phyloP scores from a whole-genome alignment of 2,113 vertebrate species.

The Otus sunia region DNA sequence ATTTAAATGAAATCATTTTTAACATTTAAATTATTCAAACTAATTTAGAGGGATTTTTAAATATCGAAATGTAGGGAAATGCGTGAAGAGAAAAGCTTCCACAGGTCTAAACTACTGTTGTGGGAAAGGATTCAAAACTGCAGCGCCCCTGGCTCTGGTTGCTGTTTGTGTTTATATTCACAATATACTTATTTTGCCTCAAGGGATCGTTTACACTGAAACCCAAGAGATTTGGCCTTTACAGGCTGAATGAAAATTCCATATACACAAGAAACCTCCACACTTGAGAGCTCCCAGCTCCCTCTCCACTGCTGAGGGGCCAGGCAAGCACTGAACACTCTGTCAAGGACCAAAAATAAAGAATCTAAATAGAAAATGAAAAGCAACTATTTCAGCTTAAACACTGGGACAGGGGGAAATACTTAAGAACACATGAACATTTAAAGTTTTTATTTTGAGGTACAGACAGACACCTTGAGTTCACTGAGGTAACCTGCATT shows the following conservation, averaged over 20 bases:
- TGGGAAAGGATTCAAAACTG: not conserved
- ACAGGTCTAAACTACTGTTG: fast-evolving
- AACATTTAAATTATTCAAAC: not conserved
- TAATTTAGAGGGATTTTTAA: fast-evolving
- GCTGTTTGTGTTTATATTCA: not conserved
- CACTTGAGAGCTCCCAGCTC: fast-evolving
- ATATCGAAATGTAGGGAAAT: not conserved
- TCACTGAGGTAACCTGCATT: not conserved
- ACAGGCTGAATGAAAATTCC: not conserved
- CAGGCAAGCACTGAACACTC: fast-evolving
- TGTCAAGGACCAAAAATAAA: not conserved
- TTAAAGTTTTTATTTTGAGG: not conserved
- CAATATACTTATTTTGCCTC: not conserved
- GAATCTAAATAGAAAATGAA: not conserved
- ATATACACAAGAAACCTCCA: fast-evolving
- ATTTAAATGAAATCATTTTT: no score
- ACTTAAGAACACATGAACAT: not conserved
- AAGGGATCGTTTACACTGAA: not conserved
- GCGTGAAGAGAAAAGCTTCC: not conserved
- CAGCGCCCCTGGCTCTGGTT: not conserved
- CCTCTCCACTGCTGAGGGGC: no score
- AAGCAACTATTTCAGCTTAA: not conserved
- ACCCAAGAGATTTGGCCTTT: not conserved
- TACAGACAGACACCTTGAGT: no score
- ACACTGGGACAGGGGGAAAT: not conserved